phyloP scores from a whole-genome alignment of 2,888 invertebrate genomes.

The Cheilosia scutellata region DNA sequence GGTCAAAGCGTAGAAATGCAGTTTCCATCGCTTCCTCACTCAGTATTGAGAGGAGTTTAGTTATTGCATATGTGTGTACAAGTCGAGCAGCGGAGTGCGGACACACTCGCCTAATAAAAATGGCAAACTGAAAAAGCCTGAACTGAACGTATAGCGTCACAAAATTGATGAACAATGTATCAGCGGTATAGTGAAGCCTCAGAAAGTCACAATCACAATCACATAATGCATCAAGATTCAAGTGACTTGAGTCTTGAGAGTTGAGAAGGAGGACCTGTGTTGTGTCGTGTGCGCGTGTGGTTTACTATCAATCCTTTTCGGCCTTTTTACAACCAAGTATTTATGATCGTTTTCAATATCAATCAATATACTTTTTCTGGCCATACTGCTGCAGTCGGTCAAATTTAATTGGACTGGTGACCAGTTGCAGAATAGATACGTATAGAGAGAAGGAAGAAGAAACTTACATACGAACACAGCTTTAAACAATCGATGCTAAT shows the following conservation, averaged over 20 bases:
- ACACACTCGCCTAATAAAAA: neutral
- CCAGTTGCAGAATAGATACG: constrained; percentile 10
- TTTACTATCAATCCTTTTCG: constrained; percentile 50
- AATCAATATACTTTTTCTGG: constrained; percentile 36
- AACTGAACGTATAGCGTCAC: constrained; percentile 10
- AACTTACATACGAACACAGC: neutral
- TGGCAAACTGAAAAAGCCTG: constrained; percentile 2
- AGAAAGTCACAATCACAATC: constrained; percentile 5
- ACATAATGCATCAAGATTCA: constrained; percentile 17
- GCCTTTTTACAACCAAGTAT: constrained; percentile 49
- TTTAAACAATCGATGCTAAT: constrained; percentile 71
- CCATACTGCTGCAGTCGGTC: constrained; percentile 45
- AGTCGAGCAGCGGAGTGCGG: neutral
- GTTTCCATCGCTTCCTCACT: constrained; percentile 31
- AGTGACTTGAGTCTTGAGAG: neutral
- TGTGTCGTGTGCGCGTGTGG: constrained; percentile 50
- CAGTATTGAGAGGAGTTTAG: constrained; percentile 1
- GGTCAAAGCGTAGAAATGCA: constrained; percentile 59
- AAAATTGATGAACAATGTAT: constrained; percentile 45
- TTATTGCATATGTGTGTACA: neutral
- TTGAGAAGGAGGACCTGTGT: constrained; percentile 36
- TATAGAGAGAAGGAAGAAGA: neutral
- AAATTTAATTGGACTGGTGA: constrained; percentile 63
- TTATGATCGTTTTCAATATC: constrained; percentile 63
- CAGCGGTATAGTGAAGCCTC: constrained; percentile 14